phyloP scores from a whole-genome alignment of 2,888 invertebrate species.

The Xanthia togata region DNA sequence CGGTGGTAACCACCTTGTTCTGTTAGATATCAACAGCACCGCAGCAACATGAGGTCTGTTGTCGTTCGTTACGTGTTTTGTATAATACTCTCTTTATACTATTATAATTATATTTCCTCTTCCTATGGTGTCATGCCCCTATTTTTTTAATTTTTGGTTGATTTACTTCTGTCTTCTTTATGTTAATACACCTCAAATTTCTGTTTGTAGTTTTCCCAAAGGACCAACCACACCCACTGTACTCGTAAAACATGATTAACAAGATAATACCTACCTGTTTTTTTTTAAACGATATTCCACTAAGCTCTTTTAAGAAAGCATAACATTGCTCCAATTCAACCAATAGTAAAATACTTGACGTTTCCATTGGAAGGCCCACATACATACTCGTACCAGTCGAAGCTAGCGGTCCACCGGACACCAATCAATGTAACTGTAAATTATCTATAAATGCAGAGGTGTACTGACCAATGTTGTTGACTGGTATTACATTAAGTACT shows the following conservation, averaged over 20 bases:
- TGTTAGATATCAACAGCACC: background rate
- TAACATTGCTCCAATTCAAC: conserved; percentile 26
- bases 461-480: conserved; percentile 14
- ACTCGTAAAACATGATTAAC: background rate
- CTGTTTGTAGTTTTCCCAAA: background rate
- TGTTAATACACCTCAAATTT: background rate
- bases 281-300: background rate
- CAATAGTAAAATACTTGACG: conserved; percentile 9
- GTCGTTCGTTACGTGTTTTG: background rate
- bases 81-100: background rate
- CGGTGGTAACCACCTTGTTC: background rate
- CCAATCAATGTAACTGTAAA: conserved; percentile 60
- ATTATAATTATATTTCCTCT: background rate
- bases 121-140: background rate
- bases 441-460: conserved; percentile 13
- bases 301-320: background rate
- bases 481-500: conserved; percentile 19
- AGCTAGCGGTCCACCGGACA: conserved; percentile 24
- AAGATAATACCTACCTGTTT: background rate
- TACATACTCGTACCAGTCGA: conserved; percentile 36
- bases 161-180: background rate
- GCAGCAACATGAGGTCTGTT: background rate
- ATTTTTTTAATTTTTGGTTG: background rate
- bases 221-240: background rate
- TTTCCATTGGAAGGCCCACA: conserved; percentile 36